Evolutionary conservation across 2,888 invertebrate genomes (phyloP), one percentile per base, ranked within the genome.

Genomic region (Oscheius sp.): DNA sequence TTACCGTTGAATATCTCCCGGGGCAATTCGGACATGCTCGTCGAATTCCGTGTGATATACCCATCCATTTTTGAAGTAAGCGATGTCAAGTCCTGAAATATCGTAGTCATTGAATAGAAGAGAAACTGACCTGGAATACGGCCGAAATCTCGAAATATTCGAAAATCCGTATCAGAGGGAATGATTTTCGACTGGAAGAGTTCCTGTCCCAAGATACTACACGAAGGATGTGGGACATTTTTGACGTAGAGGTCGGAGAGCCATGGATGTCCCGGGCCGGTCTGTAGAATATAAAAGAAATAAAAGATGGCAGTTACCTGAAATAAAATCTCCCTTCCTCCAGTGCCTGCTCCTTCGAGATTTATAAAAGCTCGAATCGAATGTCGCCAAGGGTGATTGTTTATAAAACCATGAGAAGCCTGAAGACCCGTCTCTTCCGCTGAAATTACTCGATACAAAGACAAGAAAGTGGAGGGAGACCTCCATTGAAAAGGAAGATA

Each of bases 11-110:
- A 96, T 91, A 66, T 93, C 93, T 68, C 93, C 93, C 59, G 92
- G 89, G 59, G 94, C 93, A 88, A 96, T 93, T 88, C 93, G 59
- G 76, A 75, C 76, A 53, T 83, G 81, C 56, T 82, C 78, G 49
- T 96, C 96, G 88, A 93, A 94, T 88, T 92, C 93, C 69, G 96
- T 96, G 90, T 96, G 96, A 90, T 96, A 96, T 69, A 95, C 93
- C 90, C 95, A 96, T 70, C 96, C 96, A 91, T 96, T 95, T 71
- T 93, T 91, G 74, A 93, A 93, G 92, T 95, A 95, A 23, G 95
- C 96, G 89, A 96, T 93, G 91, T 96, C 96, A 85, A 96, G 90
- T 72, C 95, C 95, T 93, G 16, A 9, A 58, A 59, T 35, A 25
- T 29, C 29, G 13, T 16, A 35, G 16, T 59, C 27, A 2, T 49